Evolutionary conservation across 2,797 vertebrate species (phyloP).

Genomic region (Eremophila alpestris): DNA sequence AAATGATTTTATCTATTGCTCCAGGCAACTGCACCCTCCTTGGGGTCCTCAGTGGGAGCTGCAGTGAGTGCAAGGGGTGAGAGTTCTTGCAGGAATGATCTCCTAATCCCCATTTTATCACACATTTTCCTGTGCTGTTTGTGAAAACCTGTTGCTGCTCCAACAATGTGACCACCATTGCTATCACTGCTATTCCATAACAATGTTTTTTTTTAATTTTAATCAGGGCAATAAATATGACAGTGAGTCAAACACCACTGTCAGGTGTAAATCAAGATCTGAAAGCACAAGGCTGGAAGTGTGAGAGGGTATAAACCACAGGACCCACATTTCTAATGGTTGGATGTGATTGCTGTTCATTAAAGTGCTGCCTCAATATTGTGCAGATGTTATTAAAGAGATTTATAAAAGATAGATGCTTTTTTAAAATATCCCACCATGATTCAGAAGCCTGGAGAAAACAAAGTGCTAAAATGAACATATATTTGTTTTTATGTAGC

Average conservation of each 20-base stretch:
- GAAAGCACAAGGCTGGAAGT: constrained; percentile 40
- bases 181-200: constrained; percentile 8
- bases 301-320: constrained; percentile 40
- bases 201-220: constrained; percentile 58
- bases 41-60: background rate
- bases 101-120: background rate
- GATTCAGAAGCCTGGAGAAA: constrained; percentile 41
- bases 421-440: constrained; percentile 7
- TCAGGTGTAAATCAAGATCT: constrained; percentile 57
- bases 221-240: constrained; percentile 59
- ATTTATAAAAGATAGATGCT: constrained; percentile 55
- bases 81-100: background rate
- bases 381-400: constrained; percentile 34
- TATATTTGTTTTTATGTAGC: constrained; percentile 56
- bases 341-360: constrained; percentile 32
- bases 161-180: background rate
- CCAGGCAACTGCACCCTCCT: background rate
- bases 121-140: background rate
- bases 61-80: background rate
- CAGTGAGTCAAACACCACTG: constrained; percentile 14
- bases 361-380: constrained; percentile 39
- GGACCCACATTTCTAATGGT: constrained; percentile 25
- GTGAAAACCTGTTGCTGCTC: background rate
- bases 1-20: background rate
- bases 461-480: constrained; percentile 55